Conservation (phyloP, 2,797 vertebrate genomes). For the Rhinogobio ventralis region DNA sequence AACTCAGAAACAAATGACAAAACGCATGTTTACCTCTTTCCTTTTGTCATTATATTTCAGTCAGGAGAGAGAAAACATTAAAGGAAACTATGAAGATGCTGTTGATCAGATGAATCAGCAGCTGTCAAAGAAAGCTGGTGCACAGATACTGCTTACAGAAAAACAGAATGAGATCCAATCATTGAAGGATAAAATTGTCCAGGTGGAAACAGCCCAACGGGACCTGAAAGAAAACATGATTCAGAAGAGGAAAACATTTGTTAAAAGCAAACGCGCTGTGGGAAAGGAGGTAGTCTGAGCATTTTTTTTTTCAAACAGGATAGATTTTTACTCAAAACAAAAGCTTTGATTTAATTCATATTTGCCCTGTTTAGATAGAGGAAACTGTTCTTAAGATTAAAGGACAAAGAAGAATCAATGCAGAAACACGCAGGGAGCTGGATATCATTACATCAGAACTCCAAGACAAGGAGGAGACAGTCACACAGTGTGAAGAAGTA, state of each 20-base stretch:
- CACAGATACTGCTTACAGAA: conserved; percentile 69
- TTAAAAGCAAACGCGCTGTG: conserved; percentile 56
- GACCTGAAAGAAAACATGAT: conserved; percentile 63
- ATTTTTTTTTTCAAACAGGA: neutral
- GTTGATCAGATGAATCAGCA: conserved; percentile 73
- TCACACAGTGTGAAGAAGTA: conserved; percentile 51
- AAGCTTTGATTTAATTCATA: neutral
- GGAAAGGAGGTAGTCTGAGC: conserved; percentile 53
- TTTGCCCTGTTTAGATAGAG: conserved; percentile 7
- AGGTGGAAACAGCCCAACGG: neutral
- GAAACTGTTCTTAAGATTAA: conserved; percentile 40
- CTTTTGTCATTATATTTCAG: conserved; percentile 55
- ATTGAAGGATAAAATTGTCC: conserved; percentile 60
- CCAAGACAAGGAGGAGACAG: neutral
- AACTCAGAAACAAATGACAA: neutral
- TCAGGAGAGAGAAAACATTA: conserved; percentile 62
- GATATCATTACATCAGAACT: conserved; percentile 45
- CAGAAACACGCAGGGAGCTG: conserved; percentile 41
- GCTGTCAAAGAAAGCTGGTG: conserved; percentile 69
- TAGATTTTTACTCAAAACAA: neutral
- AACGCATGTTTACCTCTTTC: neutral
- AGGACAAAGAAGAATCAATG: conserved; percentile 52
- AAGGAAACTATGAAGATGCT: conserved; percentile 53
- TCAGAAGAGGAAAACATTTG: conserved; percentile 65
- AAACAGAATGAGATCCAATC: conserved; percentile 64